Conservation (phyloP, 2,113 vertebrate species). For the Neoarius graeffei region DNA sequence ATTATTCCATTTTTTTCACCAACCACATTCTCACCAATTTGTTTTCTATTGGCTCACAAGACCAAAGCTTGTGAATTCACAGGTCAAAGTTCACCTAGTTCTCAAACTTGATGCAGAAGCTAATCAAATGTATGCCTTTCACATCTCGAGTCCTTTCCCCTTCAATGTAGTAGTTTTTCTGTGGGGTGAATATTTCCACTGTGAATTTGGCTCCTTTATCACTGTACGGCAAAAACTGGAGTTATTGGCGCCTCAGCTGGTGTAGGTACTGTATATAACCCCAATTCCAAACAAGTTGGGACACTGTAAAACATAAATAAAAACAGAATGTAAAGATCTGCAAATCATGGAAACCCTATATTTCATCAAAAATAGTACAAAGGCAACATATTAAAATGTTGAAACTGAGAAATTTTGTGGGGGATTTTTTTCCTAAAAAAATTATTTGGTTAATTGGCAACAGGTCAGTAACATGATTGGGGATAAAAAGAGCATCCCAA, state of each 20-base stretch:
- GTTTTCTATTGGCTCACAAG: not conserved
- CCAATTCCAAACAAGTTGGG: too few species aligned
- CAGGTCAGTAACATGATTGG: too few species aligned
- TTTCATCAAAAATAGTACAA: too few species aligned
- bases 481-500: too few species aligned
- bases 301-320: too few species aligned
- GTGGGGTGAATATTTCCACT: not conserved
- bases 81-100: not conserved
- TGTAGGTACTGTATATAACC: slow-evolving; percentile 6
- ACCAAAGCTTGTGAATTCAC: not conserved
- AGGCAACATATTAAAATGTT: too few species aligned
- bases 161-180: not conserved
- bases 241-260: not conserved
- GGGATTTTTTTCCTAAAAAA: too few species aligned
- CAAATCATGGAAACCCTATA: too few species aligned
- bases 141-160: not conserved
- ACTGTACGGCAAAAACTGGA: not conserved
- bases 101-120: not conserved
- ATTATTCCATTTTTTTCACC: not conserved
- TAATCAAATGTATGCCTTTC: not conserved
- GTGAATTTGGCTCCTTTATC: not conserved
- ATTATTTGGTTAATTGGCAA: too few species aligned
- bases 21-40: not conserved
- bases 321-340: too few species aligned
- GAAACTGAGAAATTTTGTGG: too few species aligned